Evolutionary conservation across 1,140 invertebrate species (phyloP), one percentile per base, ranked within the genome.

Genomic region (Pteromalus puparum): DNA sequence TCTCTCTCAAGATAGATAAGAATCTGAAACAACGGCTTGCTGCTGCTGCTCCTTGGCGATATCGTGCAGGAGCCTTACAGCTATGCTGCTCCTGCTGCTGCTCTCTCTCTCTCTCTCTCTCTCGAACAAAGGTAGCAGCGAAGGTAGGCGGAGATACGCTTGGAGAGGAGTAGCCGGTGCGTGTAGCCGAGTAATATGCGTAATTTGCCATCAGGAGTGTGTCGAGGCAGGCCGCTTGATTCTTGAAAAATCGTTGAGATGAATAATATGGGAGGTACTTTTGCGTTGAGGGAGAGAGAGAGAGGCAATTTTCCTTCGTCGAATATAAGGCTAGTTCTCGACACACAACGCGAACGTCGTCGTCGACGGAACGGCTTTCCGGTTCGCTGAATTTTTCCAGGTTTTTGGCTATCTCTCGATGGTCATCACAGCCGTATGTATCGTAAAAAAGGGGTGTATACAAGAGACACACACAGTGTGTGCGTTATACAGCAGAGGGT

Each of bases 11-110:
- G 26, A 21, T 26, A 81, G 79, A 85, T 85, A 85, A 85, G 74
- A 48, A 85, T 82, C 84, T 68, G 61, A 82, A 53, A 79, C 84
- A 82, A 78, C 80, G 65, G 42, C 73, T 42, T 80, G 67, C 67
- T 38, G 34, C 68, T 48, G 42, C 24, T 70, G 30, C 79, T 72
- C n/a, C 67, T 73, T 7, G 26, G 46, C 26, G 75, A 78, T 83
- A 73, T 73, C 82, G 18, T 42, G 34, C 46, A 10, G 13, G 21
- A n/a, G 53, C 53, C 53, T 61, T n/a, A 61, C 42, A 21, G 72
- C 34, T 30, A 26, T 30, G 75, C 75, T 28, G 78, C 24, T 38
- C 65, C 78, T 13, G 34, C 28, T n/a, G 67, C 21, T 48, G 76
- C 81, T 42, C 15, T 38, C 2, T 0, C 21, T 30, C 24, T 0